Conservation (phyloP, 2,888 invertebrate genomes). For the Nemoura dubitans region DNA sequence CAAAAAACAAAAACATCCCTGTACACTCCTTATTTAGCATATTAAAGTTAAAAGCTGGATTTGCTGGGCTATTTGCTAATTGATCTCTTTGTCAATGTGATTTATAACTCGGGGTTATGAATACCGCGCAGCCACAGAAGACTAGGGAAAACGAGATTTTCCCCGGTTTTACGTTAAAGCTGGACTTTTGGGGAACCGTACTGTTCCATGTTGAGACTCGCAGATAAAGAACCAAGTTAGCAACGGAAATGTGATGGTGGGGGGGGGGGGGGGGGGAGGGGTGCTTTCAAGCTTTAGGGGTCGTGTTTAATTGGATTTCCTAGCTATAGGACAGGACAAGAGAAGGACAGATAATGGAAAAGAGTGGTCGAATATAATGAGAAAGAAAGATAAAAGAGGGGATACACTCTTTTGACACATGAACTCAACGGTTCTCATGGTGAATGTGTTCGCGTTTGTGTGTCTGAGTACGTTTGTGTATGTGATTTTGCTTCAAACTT, state of each 20-base stretch:
- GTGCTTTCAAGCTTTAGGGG: conserved; percentile 27
- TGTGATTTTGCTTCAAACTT: not conserved
- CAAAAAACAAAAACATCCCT: not conserved
- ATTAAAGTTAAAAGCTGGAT: not conserved
- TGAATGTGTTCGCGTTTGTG: no score
- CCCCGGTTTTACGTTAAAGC: not conserved
- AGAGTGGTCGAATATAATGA: conserved; percentile 7
- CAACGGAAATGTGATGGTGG: not conserved
- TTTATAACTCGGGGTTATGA: not conserved
- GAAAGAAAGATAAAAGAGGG: conserved; percentile 9
- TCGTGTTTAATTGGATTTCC: conserved; percentile 48
- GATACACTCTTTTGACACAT: not conserved
- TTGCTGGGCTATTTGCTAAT: conserved; percentile 7
- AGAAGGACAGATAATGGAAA: conserved; percentile 28
- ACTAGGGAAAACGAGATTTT: not conserved
- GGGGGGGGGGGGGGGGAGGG: not conserved
- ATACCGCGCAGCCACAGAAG: not conserved
- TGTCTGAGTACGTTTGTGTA: not conserved
- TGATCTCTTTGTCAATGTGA: not conserved
- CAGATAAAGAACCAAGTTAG: not conserved
- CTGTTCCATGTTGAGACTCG: not conserved
- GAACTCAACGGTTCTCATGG: not conserved
- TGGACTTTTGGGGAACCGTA: no score
- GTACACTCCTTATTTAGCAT: not conserved
- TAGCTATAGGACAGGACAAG: conserved; percentile 43